Conservation (phyloP, 2,888 invertebrate genomes). For the Tetranychus piercei region DNA sequence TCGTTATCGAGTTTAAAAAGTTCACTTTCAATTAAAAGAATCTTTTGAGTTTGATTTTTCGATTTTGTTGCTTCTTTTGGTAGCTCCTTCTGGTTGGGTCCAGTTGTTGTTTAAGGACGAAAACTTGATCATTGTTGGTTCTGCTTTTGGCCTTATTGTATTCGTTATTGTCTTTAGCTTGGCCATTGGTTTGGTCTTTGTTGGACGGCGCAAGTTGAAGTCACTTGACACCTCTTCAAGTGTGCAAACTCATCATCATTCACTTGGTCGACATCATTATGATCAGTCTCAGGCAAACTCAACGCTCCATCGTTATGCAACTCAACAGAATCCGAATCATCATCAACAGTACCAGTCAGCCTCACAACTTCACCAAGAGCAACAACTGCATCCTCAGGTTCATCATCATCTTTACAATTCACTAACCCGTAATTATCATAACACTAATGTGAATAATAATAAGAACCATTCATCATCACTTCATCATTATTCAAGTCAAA, state of each 20-base stretch:
- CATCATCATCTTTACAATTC: not conserved
- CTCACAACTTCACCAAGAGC: not conserved
- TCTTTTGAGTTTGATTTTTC: not conserved
- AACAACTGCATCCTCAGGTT: not conserved
- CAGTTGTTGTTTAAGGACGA: constrained; percentile 48
- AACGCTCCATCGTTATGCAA: not conserved
- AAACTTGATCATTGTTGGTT: constrained; percentile 53
- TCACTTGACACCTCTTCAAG: not conserved
- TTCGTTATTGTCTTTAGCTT: constrained; percentile 39
- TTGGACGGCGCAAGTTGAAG: constrained; percentile 9
- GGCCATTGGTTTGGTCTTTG: constrained; percentile 42
- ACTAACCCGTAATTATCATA: not conserved
- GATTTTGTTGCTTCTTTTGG: not conserved
- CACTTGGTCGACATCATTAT: not conserved
- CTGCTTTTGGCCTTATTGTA: constrained; percentile 48
- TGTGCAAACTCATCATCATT: constrained; percentile 1
- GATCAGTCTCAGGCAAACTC: not conserved
- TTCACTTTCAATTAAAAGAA: not conserved
- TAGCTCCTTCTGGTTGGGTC: constrained; percentile 57
- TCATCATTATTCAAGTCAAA: constrained; percentile 1
- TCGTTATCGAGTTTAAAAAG: not conserved
- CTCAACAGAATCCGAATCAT: too few species aligned
- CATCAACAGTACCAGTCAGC: not conserved
- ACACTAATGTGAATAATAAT: not conserved
- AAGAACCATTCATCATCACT: not conserved